Conservation (phyloP, 2,888 invertebrate species). For the Plagodis dolabraria region DNA sequence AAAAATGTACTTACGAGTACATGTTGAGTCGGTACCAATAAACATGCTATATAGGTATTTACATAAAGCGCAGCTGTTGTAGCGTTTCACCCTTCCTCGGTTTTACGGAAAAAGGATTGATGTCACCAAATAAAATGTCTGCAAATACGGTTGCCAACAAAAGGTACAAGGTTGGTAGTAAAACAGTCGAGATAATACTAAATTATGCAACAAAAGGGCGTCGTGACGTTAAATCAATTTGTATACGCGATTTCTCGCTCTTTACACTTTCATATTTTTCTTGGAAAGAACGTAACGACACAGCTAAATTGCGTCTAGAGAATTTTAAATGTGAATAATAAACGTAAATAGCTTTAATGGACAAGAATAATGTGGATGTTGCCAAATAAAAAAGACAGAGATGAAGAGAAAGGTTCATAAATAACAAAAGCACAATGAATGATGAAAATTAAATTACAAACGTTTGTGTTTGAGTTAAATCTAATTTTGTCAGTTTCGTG, state of each 20-base stretch:
- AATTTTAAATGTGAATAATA: slow-evolving; percentile 15
- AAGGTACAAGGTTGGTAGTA: slow-evolving; percentile 30
- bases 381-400: slow-evolving; percentile 11
- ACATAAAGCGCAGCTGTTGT: slow-evolving; percentile 8
- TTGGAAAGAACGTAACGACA: slow-evolving; percentile 4
- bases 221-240: slow-evolving; percentile 38
- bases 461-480: slow-evolving; percentile 18
- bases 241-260: slow-evolving; percentile 26
- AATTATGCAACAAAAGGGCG: slow-evolving; percentile 37
- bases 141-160: slow-evolving; percentile 21
- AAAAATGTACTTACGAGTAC: too few relatives aligned
- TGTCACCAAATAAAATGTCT: slow-evolving; percentile 31
- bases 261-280: slow-evolving; percentile 24
- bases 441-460: slow-evolving; percentile 21
- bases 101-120: slow-evolving; percentile 32
- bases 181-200: slow-evolving; percentile 35
- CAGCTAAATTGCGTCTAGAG: slow-evolving; percentile 10
- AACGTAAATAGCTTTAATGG: slow-evolving; percentile 10
- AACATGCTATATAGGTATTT: too few relatives aligned
- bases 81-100: background rate
- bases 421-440: slow-evolving; percentile 13
- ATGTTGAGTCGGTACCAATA: too few relatives aligned
- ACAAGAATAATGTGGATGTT: slow-evolving; percentile 11
- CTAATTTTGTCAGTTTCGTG: slow-evolving; percentile 25
- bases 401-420: slow-evolving; percentile 8